Evolutionary conservation across 2,888 invertebrate genomes (phyloP), one percentile per base, ranked within the genome.

Genomic region (Uropetala carovei): DNA sequence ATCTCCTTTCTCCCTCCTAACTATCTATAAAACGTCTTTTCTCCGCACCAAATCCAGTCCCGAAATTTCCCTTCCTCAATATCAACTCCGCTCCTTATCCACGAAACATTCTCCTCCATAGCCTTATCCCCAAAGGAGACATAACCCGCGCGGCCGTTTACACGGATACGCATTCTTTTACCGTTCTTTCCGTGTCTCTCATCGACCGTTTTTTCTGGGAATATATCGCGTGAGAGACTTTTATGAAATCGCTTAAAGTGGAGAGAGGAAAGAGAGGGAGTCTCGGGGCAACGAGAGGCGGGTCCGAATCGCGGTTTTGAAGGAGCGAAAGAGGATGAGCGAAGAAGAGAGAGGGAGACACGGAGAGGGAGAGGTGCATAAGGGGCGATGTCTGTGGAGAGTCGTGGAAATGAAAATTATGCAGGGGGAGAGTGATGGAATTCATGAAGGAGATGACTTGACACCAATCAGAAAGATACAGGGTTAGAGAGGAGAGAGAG

Each of bases 141-240:
- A 27, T 75, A 75, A 75, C 22, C 22, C 22, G 68, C 68, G 16
- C 68, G 18, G n/a, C 68, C 68, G 22, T 68, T 68, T 27, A 13
- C 75, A 75, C 22, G 27, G 75, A 75, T 75, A 27, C 27, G 75
- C 75, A 0, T 75, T 68, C 68, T 68, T 68, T 68, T 22, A 75
- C 22, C 75, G 27, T 75, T 75, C 75, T 75, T 75, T 75, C 14
- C 68, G n/a, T n/a, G n/a, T 68, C 68, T 68, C 68, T 75, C 22
- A 75, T 75, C 75, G 75, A 75, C 75, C 22, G 75, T 75, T 75
- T 75, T 75, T 11, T 75, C 27, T 75, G 22, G 22, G 27, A 75
- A 75, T 75, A 27, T 75, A 75, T 75, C 75, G 22, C 27, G 27
- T 14, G 75, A 75, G 22, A 75, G 22, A 22, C 27, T 27, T 27